phyloP scores from a whole-genome alignment of 2,888 invertebrate species.

The Volucella inflata region DNA sequence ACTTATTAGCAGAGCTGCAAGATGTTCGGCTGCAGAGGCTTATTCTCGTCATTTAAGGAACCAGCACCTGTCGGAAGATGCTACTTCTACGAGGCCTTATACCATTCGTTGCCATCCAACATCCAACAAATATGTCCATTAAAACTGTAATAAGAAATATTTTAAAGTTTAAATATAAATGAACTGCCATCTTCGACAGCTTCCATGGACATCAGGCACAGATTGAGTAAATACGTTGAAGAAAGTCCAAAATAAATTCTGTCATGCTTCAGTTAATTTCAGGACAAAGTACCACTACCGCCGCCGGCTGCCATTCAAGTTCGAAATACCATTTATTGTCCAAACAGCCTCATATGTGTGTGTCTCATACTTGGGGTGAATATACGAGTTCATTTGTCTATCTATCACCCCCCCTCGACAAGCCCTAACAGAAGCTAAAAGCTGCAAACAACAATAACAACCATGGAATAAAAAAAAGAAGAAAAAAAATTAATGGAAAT shows the following conservation, averaged over 20 bases:
- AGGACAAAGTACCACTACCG: background rate
- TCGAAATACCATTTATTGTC: slow-evolving; percentile 12
- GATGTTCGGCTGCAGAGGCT: no score
- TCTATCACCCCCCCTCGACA: slow-evolving; percentile 20
- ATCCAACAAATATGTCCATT: no score
- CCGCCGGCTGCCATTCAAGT: slow-evolving; percentile 15
- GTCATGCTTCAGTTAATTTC: background rate
- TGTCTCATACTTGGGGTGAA: no score
- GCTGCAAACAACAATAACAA: background rate
- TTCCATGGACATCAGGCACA: background rate
- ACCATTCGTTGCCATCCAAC: no score
- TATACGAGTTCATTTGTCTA: background rate
- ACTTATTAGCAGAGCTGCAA: no score
- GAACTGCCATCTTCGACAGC: background rate
- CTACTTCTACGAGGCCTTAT: no score
- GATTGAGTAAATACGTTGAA: background rate
- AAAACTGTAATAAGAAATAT: no score
- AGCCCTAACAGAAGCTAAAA: slow-evolving; percentile 38
- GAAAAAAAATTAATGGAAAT: slow-evolving; percentile 73
- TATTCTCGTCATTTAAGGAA: no score
- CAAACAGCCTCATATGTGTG: slow-evolving; percentile 12
- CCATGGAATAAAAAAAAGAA: slow-evolving; percentile 29
- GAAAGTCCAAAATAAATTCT: background rate
- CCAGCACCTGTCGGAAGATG: no score
- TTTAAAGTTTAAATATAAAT: background rate